phyloP scores from a whole-genome alignment of 2,797 vertebrate species.

The Sebastes minor region DNA sequence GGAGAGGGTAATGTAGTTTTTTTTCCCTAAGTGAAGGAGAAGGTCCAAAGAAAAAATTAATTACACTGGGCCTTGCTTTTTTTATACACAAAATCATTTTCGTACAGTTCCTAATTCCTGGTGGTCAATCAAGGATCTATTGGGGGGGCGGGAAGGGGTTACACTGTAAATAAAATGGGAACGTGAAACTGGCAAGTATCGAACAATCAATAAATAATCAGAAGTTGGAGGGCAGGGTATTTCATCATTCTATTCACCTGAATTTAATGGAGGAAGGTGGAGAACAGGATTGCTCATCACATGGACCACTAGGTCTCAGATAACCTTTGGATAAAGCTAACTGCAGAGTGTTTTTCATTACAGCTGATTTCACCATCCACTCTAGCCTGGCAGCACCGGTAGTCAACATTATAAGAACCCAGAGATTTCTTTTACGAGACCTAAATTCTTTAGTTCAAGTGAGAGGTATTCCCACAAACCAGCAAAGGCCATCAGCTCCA shows the following conservation, averaged over 20 bases:
- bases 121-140: background rate
- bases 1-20: background rate
- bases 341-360: constrained; percentile 40
- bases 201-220: constrained; percentile 28
- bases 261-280: constrained; percentile 25
- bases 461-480: background rate
- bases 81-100: background rate
- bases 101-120: background rate
- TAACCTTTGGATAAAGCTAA: constrained; percentile 48
- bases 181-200: constrained; percentile 23
- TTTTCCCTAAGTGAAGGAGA: background rate
- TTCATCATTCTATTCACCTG: constrained; percentile 19
- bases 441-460: constrained; percentile 1
- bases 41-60: background rate
- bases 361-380: constrained; percentile 37
- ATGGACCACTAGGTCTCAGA: constrained; percentile 34
- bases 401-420: constrained; percentile 40
- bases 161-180: constrained; percentile 3
- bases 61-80: background rate
- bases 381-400: background rate
- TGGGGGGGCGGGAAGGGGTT: background rate
- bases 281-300: constrained; percentile 36
- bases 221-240: background rate
- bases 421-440: constrained; percentile 9
- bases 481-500: background rate